These are phyloP conservation scores for Petaurus breviceps DNA, from an alignment of 2,113 vertebrate genomes.

Conservation along the genomic window DNA sequence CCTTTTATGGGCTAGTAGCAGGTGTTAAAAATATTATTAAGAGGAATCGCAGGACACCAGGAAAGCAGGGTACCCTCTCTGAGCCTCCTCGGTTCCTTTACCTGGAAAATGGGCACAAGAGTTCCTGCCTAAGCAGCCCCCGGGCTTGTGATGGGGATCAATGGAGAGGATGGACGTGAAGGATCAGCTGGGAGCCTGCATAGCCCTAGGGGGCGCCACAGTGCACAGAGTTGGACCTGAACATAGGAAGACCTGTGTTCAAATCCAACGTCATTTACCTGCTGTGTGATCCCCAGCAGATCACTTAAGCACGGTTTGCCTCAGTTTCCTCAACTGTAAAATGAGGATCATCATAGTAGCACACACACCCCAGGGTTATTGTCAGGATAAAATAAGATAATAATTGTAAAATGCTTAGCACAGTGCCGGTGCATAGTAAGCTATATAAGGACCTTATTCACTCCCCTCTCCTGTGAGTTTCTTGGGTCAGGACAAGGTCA, in stretches of 20 bases:
- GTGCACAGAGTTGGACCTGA: background rate
- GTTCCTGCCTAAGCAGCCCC: accelerated
- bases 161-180: background rate
- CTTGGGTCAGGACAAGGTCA: background rate
- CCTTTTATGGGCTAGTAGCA: background rate
- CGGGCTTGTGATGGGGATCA: background rate
- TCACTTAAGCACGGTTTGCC: background rate
- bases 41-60: background rate
- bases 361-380: background rate
- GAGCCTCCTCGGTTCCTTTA: background rate
- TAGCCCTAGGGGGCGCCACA: background rate
- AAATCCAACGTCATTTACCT: background rate
- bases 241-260: background rate
- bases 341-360: background rate
- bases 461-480: background rate
- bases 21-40: background rate
- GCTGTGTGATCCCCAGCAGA: background rate
- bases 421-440: background rate
- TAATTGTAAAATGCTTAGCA: background rate
- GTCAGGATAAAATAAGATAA: background rate
- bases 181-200: background rate
- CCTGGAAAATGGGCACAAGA: background rate
- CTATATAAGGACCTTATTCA: background rate
- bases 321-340: background rate
- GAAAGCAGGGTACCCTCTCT: background rate